Conservation (phyloP, 37 sponge, comb jelly and placozoan species). For the Geodia barretti region DNA sequence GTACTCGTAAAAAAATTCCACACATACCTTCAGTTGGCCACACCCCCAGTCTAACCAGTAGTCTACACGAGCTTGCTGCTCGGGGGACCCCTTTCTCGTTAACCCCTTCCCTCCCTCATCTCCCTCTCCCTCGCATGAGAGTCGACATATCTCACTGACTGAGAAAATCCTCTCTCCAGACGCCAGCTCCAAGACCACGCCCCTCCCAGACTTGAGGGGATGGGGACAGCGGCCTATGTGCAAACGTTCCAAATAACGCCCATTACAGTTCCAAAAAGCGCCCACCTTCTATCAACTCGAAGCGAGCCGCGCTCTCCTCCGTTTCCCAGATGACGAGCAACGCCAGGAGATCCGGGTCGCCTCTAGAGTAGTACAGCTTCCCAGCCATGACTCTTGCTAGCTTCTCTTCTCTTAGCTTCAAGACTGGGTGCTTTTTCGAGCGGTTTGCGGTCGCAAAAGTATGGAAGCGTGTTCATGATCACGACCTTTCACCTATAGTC, state of each 20-base stretch:
- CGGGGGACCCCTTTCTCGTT: slow-evolving; percentile 15
- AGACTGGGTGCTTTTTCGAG: too few relatives aligned
- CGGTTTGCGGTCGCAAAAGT: too few relatives aligned
- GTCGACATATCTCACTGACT: slow-evolving; percentile 71
- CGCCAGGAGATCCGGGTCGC: slow-evolving; percentile 57
- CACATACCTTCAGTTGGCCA: slow-evolving; percentile 44
- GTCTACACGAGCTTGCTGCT: slow-evolving; percentile 32
- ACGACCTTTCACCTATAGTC: too few relatives aligned
- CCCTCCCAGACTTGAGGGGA: not conserved
- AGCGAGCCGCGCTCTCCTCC: not conserved
- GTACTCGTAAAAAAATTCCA: too few relatives aligned
- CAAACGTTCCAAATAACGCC: not conserved
- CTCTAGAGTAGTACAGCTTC: slow-evolving; percentile 14
- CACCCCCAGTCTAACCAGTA: slow-evolving; percentile 72
- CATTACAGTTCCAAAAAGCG: not conserved
- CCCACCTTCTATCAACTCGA: slow-evolving; percentile 1
- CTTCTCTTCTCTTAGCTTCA: not conserved
- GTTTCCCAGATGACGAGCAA: slow-evolving; percentile 11
- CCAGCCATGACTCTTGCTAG: slow-evolving; percentile 3
- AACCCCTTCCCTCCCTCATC: not conserved
- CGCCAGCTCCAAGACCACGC: slow-evolving; percentile 10
- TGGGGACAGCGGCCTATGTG: not conserved
- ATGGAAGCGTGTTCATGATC: too few relatives aligned
- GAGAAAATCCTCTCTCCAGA: slow-evolving; percentile 29
- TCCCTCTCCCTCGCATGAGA: slow-evolving; percentile 17